Evolutionary conservation across 2,797 vertebrate genomes (phyloP).

Genomic region (Antrozous pallidus): DNA sequence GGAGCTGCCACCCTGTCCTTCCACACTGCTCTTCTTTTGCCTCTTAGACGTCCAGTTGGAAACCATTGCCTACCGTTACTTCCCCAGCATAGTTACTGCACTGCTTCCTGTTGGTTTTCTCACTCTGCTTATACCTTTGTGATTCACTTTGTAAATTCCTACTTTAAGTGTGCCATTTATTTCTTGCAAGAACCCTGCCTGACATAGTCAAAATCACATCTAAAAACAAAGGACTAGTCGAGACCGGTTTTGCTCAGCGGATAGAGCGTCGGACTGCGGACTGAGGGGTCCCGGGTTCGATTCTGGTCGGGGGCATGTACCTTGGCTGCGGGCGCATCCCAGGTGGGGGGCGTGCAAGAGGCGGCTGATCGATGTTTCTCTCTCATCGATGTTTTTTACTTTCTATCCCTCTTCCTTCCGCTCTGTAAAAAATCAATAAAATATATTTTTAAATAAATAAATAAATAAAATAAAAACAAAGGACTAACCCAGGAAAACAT

Average conservation of each 20-base stretch:
- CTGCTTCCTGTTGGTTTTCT: not conserved
- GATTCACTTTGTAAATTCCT: not conserved
- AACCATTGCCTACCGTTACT: not conserved
- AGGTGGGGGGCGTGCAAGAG: too few relatives aligned
- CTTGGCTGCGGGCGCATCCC: too few relatives aligned
- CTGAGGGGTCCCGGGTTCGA: too few relatives aligned
- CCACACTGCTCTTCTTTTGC: not conserved
- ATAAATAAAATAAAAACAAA: not conserved
- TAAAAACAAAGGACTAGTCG: slow-evolving; percentile 3
- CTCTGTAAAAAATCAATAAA: too few relatives aligned
- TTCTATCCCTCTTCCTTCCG: too few relatives aligned
- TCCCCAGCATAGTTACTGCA: not conserved
- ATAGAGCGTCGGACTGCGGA: too few relatives aligned
- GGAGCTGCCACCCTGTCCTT: not conserved
- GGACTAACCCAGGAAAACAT: not conserved
- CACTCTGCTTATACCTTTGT: not conserved
- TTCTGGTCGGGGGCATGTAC: too few relatives aligned
- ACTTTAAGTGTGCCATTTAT: not conserved
- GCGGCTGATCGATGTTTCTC: too few relatives aligned
- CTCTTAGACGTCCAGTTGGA: not conserved
- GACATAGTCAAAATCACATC: not conserved
- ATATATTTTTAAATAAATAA: too few relatives aligned
- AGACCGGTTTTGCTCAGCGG: too few relatives aligned
- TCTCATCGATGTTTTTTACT: too few relatives aligned
- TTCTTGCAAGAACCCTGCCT: not conserved